Evolutionary conservation across 2,888 invertebrate genomes (phyloP).

Genomic region (Polyommatus iphigenia): DNA sequence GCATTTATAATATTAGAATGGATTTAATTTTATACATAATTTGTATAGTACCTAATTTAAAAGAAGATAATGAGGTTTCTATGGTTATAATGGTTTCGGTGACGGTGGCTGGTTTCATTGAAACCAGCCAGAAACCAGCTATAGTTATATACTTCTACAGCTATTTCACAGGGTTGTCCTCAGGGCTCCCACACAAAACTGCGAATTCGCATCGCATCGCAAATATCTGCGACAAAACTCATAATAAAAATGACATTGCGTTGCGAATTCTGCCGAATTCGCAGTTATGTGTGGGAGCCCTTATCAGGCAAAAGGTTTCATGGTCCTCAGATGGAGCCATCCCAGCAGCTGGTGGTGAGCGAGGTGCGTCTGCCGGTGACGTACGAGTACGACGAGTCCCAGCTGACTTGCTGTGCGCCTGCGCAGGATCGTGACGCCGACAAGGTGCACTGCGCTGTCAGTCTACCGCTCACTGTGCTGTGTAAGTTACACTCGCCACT

Average conservation of each 20-base stretch:
- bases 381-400: constrained; percentile 61
- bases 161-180: not conserved
- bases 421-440: constrained; percentile 51
- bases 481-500: constrained; percentile 52
- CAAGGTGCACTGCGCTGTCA: constrained; percentile 56
- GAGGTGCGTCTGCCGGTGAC: constrained; percentile 56
- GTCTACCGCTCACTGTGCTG: constrained; percentile 59
- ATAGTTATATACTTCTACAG: no score
- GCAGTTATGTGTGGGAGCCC: not conserved
- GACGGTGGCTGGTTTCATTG: no score
- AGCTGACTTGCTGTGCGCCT: constrained; percentile 66
- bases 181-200: not conserved
- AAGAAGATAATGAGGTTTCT: no score
- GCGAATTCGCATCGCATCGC: no score
- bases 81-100: no score
- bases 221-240: no score
- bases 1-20: no score
- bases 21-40: no score
- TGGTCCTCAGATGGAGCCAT: constrained; percentile 53
- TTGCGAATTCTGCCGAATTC: no score
- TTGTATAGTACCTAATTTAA: no score
- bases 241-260: no score
- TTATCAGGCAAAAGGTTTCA: not conserved
- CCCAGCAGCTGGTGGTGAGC: constrained; percentile 63
- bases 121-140: no score